These are phyloP conservation scores for Gopherus flavomarginatus DNA, from an alignment of 2,113 vertebrate genomes.

Conservation along the genomic window DNA sequence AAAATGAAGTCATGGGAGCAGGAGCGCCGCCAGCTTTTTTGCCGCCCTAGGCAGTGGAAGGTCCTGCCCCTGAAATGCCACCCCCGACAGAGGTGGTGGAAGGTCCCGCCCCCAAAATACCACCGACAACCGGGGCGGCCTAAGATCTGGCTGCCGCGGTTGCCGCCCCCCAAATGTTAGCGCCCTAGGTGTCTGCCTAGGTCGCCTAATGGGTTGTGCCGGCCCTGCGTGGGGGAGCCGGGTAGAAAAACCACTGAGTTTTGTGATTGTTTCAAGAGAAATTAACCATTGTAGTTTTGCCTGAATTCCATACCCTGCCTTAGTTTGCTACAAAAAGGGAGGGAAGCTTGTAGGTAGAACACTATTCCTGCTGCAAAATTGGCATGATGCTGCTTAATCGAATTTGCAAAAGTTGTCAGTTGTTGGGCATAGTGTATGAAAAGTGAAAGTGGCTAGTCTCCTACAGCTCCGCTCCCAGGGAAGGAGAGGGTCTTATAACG, in stretches of 20 bases:
- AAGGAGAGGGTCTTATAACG: slow-evolving; percentile 33
- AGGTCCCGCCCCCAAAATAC: too few relatives aligned
- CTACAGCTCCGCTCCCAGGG: slow-evolving; percentile 23
- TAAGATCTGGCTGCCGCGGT: too few relatives aligned
- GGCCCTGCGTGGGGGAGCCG: background rate
- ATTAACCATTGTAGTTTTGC: background rate
- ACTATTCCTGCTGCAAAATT: background rate
- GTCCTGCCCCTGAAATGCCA: too few relatives aligned
- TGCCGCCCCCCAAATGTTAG: too few relatives aligned
- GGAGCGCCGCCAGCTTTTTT: too few relatives aligned
- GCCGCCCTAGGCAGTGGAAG: too few relatives aligned
- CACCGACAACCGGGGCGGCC: too few relatives aligned
- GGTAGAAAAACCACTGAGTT: background rate
- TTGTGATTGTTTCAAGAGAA: slow-evolving; percentile 14
- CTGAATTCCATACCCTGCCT: background rate
- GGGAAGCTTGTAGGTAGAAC: background rate
- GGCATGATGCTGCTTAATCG: background rate
- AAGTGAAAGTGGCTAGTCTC: slow-evolving; percentile 22
- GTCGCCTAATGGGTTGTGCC: too few relatives aligned
- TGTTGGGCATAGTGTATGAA: slow-evolving; percentile 16
- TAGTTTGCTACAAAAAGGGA: background rate
- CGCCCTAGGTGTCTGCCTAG: too few relatives aligned
- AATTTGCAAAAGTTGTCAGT: slow-evolving; percentile 33
- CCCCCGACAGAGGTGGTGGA: too few relatives aligned
- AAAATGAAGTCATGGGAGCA: background rate